A percentile compares a stretch with the other conserved stretches of the same genome.
These are phyloP conservation scores for Caretta caretta DNA, from an alignment of 2,113 vertebrate genomes.

Conservation along the genomic window DNA sequence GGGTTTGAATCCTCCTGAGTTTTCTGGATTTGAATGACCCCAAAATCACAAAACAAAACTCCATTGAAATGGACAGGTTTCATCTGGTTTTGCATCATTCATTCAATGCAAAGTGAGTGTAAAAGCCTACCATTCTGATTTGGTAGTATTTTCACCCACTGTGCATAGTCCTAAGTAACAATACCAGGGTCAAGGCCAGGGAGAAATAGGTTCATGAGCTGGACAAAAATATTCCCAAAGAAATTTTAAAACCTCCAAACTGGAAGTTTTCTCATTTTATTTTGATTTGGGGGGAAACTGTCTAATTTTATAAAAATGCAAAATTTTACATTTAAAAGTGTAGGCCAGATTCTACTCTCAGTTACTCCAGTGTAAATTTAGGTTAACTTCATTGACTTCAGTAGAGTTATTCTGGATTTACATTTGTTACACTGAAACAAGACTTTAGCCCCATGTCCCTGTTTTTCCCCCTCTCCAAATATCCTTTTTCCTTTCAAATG, in stretches of 20 bases:
- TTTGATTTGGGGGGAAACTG: background rate
- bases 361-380: background rate
- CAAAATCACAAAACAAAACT: conserved; percentile 44
- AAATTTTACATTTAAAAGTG: background rate
- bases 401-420: background rate
- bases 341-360: background rate
- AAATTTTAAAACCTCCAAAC: background rate
- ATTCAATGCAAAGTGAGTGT: background rate
- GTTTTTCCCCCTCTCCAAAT: background rate
- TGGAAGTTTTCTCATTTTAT: background rate
- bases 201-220: background rate
- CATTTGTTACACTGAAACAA: background rate
- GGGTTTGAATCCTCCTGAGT: background rate
- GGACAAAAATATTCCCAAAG: background rate
- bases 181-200: background rate
- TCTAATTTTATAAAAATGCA: background rate
- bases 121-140: background rate
- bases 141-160: background rate
- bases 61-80: background rate
- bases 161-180: background rate
- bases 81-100: conserved; percentile 40
- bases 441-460: background rate
- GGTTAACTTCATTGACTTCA: background rate
- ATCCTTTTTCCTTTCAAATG: background rate
- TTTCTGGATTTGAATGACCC: background rate